These are phyloP conservation scores for Smithornis capensis DNA, from an alignment of 2,113 vertebrate species.

Conservation along the genomic window DNA sequence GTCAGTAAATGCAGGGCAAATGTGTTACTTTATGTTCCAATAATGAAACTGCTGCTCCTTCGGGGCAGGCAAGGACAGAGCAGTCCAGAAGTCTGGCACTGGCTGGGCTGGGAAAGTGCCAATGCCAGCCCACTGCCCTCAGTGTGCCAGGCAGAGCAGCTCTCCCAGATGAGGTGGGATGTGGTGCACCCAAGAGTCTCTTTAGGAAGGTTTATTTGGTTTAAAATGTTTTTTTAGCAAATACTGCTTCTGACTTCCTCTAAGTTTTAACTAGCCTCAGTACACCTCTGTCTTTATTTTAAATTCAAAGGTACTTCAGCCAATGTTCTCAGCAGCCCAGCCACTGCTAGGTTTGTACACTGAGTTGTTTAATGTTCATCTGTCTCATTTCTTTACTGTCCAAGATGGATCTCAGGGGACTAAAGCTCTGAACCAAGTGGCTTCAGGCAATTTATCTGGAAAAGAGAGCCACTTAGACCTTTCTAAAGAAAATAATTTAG, in stretches of 20 bases:
- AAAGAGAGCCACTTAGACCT: neutral
- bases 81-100: neutral
- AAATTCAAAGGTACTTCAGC: neutral
- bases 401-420: neutral
- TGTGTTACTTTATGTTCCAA: accelerated
- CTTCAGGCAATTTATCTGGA: constrained; percentile 11
- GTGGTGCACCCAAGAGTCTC: neutral
- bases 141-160: neutral
- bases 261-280: neutral
- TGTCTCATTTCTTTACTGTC: neutral
- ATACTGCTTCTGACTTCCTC: neutral
- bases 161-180: neutral
- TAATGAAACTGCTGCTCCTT: neutral
- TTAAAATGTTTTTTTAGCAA: neutral
- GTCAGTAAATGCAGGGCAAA: neutral
- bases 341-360: neutral
- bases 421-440: neutral
- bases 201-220: neutral
- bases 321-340: neutral
- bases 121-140: neutral
- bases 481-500: constrained; percentile 17
- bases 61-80: no score
- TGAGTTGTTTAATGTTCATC: neutral
- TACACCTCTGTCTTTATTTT: neutral
- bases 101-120: neutral